phyloP scores from a whole-genome alignment of 37 sponge, comb jelly and placozoan species.

The Geodia barretti region DNA sequence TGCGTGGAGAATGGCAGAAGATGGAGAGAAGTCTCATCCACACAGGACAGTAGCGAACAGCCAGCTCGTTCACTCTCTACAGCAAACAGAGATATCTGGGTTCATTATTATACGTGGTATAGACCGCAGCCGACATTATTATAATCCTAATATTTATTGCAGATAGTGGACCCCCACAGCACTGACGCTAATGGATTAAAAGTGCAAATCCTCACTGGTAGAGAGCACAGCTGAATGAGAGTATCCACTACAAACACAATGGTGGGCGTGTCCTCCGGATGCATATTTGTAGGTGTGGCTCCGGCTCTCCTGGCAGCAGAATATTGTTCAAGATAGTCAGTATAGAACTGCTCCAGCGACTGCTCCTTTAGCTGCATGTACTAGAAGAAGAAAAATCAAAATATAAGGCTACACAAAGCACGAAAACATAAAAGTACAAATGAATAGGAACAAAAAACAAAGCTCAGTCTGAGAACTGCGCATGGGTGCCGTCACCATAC shows the following conservation, averaged over 20 bases:
- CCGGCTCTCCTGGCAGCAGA: neutral
- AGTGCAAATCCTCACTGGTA: constrained; percentile 35
- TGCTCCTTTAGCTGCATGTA: constrained; percentile 14
- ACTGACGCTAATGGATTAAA: too few relatives aligned
- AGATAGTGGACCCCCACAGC: too few relatives aligned
- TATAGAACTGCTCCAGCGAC: constrained; percentile 11
- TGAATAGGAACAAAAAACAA: too few relatives aligned
- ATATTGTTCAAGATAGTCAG: constrained; percentile 16
- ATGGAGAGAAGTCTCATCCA: constrained; percentile 38
- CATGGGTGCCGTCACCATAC: too few relatives aligned
- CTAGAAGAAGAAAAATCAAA: neutral
- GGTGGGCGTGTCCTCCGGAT: constrained; percentile 55
- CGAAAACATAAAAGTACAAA: too few relatives aligned
- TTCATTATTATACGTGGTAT: too few relatives aligned
- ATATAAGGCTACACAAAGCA: too few relatives aligned
- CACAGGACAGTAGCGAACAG: neutral
- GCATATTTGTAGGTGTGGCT: constrained; percentile 50
- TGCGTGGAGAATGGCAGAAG: constrained; percentile 36
- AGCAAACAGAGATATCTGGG: too few relatives aligned
- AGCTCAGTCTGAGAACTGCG: too few relatives aligned
- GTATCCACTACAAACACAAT: constrained; percentile 40
- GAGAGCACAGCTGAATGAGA: constrained; percentile 40
- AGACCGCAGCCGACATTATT: too few relatives aligned
- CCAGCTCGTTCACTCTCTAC: constrained; percentile 6
- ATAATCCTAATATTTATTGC: too few relatives aligned